A percentile compares a stretch with the other conserved stretches of the same genome.
Conservation (phyloP, 2,113 vertebrate genomes). For the Trogon melanurus region DNA sequence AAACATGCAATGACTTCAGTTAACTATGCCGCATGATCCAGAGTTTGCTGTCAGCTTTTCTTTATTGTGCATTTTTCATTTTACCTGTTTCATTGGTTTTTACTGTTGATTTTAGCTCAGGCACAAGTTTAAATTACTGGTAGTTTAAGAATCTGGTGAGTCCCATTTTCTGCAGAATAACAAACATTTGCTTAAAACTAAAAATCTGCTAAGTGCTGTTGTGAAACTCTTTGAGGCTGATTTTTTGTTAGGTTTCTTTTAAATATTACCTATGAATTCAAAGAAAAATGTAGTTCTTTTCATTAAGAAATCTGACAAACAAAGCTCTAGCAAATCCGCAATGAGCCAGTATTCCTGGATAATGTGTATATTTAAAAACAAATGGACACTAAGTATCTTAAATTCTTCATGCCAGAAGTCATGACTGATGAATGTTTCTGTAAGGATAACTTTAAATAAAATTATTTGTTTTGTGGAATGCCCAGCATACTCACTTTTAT, state of each 20-base stretch:
- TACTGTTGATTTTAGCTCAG: background rate
- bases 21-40: background rate
- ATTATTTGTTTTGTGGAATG: background rate
- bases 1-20: background rate
- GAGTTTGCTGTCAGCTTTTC: background rate
- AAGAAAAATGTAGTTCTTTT: background rate
- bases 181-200: background rate
- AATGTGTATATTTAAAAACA: background rate
- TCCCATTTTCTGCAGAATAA: background rate
- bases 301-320: background rate
- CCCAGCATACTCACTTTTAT: background rate
- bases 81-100: background rate
- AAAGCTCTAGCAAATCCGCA: background rate
- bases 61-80: background rate
- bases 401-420: background rate
- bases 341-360: background rate
- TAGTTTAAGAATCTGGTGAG: background rate
- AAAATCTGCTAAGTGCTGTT: background rate
- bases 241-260: background rate
- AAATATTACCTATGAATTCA: background rate
- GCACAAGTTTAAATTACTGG: background rate
- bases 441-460: background rate
- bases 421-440: background rate
- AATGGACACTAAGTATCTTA: background rate
- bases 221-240: background rate